A percentile compares a stretch with the other conserved stretches of the same genome.
phyloP scores from a whole-genome alignment of 2,888 invertebrate genomes.

The Macropis europaea region DNA sequence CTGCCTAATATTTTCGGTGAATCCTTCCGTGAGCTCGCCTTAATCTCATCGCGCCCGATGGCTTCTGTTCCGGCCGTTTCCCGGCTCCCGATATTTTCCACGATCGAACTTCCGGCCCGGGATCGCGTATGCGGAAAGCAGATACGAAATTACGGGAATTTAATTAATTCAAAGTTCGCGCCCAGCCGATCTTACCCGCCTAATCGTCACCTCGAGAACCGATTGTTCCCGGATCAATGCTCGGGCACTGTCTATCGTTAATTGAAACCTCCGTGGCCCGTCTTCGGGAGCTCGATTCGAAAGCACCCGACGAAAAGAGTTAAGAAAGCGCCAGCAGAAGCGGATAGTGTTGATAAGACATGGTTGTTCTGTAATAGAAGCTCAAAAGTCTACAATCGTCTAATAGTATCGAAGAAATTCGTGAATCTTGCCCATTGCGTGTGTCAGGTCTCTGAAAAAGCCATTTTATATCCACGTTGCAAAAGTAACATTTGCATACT shows the following conservation, averaged over 20 bases:
- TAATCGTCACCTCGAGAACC: constrained; percentile 72
- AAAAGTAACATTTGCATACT: too few species aligned
- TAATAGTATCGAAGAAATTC: constrained; percentile 21
- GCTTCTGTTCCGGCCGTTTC: constrained; percentile 51
- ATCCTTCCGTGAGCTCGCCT: constrained; percentile 42
- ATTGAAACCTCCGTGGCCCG: constrained; percentile 66
- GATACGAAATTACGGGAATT: constrained; percentile 79
- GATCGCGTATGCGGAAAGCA: constrained; percentile 76
- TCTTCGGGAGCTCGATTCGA: constrained; percentile 20
- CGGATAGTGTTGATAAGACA: constrained; percentile 40
- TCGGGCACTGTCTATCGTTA: constrained; percentile 65
- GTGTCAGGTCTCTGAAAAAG: constrained; percentile 16
- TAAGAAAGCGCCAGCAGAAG: constrained; percentile 31
- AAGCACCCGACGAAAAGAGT: constrained; percentile 31
- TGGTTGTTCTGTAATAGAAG: not conserved
- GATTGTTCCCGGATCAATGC: constrained; percentile 77
- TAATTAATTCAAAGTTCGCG: constrained; percentile 78
- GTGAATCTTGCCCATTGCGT: not conserved
- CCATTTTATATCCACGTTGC: too few species aligned
- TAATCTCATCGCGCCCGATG: constrained; percentile 53
- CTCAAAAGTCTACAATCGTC: not conserved
- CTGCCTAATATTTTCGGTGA: constrained; percentile 39
- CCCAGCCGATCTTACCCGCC: constrained; percentile 63
- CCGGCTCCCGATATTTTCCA: constrained; percentile 50
- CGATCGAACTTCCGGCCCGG: constrained; percentile 65